These are phyloP conservation scores for Macrotus californicus DNA, from an alignment of 2,113 vertebrate genomes.

Conservation along the genomic window DNA sequence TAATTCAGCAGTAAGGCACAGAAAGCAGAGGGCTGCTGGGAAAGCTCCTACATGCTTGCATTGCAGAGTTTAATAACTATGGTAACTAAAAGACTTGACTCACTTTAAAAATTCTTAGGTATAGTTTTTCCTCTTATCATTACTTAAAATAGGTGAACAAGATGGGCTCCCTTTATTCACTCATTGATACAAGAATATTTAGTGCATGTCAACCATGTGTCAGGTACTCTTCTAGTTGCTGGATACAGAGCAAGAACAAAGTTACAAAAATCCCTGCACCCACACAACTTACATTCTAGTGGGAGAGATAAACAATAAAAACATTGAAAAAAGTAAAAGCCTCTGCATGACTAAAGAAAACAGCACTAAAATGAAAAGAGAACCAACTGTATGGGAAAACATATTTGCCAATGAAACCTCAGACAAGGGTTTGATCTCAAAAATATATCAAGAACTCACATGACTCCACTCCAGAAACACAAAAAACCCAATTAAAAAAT, in stretches of 20 bases:
- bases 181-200: neutral
- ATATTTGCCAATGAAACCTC: too few species aligned
- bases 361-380: too few species aligned
- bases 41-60: neutral
- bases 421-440: too few species aligned
- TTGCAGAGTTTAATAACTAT: neutral
- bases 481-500: too few species aligned
- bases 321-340: neutral
- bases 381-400: too few species aligned
- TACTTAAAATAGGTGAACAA: neutral
- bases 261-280: neutral
- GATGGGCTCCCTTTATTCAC: too few species aligned
- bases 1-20: neutral
- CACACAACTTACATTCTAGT: neutral
- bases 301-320: neutral
- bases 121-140: neutral
- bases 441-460: too few species aligned
- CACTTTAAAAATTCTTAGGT: neutral
- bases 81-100: neutral
- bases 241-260: neutral
- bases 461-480: too few species aligned
- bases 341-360: too few species aligned
- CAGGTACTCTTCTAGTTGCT: neutral
- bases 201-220: too few species aligned
- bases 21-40: neutral